Evolutionary conservation across 2,797 vertebrate species (phyloP).

Genomic region (Lepidocolaptes lacrymiger): DNA sequence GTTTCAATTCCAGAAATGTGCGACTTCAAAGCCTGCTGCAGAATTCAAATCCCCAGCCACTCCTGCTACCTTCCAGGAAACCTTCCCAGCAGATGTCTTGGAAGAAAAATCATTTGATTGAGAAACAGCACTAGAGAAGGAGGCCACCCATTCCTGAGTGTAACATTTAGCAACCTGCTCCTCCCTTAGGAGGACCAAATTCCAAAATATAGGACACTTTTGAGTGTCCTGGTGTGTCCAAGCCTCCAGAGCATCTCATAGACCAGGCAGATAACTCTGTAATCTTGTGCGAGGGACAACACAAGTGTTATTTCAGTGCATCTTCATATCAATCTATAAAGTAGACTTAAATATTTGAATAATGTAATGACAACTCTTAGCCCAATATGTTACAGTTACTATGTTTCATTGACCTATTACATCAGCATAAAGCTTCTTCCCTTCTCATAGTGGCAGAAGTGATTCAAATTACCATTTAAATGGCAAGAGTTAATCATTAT

Average conservation of each 20-base stretch:
- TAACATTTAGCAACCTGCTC: neutral
- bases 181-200: neutral
- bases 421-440: neutral
- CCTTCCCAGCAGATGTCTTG: neutral
- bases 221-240: neutral
- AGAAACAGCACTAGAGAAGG: neutral
- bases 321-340: neutral
- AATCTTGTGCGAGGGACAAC: neutral
- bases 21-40: neutral
- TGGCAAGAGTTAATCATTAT: slow-evolving; percentile 5
- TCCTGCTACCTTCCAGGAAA: neutral
- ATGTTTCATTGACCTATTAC: neutral
- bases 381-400: neutral
- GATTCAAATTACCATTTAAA: slow-evolving; percentile 30
- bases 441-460: neutral
- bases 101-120: neutral
- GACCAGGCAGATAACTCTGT: neutral
- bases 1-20: neutral
- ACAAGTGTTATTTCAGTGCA: neutral
- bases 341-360: neutral
- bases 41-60: neutral
- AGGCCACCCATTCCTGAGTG: neutral
- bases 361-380: neutral
- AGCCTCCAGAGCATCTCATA: neutral
- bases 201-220: neutral